These are phyloP conservation scores for Dendrocincla fuliginosa DNA, from an alignment of 2,797 vertebrate genomes.

Conservation along the genomic window DNA sequence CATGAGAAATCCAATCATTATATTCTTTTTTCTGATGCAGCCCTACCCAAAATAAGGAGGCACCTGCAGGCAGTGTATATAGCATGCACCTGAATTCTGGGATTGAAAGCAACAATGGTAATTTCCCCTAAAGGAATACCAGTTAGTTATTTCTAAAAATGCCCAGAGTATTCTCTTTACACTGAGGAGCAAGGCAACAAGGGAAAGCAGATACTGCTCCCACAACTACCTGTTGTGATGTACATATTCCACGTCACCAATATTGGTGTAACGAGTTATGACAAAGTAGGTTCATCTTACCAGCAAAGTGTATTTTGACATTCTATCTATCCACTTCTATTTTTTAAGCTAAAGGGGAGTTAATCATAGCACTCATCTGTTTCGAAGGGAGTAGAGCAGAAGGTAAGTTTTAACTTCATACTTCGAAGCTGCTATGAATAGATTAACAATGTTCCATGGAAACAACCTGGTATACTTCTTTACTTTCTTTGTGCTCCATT, in stretches of 20 bases:
- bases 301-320: constrained; percentile 21
- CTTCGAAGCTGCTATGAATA: constrained; percentile 22
- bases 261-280: not conserved
- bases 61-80: not conserved
- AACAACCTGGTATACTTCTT: constrained; percentile 15
- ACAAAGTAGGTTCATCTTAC: not conserved
- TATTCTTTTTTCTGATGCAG: not conserved
- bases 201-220: not conserved
- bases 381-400: constrained; percentile 33
- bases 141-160: not conserved
- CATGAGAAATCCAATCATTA: not conserved
- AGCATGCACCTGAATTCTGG: not conserved
- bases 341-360: constrained; percentile 43
- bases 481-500: constrained; percentile 18
- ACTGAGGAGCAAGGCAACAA: not conserved
- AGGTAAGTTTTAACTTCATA: constrained; percentile 59
- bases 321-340: constrained; percentile 29
- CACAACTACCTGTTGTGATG: not conserved
- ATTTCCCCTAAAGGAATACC: not conserved
- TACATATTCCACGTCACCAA: not conserved
- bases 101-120: not conserved
- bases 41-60: not conserved
- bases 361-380: constrained; percentile 55
- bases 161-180: not conserved
- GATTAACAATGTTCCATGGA: constrained; percentile 28